phyloP scores from a whole-genome alignment of 1,140 invertebrate genomes.

The Megalonaias nervosa region DNA sequence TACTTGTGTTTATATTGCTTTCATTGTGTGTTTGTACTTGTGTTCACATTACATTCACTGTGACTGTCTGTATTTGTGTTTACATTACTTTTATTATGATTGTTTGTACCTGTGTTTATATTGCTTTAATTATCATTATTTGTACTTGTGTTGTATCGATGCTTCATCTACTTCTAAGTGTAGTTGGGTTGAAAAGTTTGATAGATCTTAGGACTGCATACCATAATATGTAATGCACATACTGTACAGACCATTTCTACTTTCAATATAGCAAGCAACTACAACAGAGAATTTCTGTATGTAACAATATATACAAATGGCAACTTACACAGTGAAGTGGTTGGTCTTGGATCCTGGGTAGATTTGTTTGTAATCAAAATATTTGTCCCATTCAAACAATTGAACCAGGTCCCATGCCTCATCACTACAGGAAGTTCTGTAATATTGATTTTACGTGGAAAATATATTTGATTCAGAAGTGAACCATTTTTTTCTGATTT shows the following conservation, averaged over 20 bases:
- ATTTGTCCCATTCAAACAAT: slow-evolving; percentile 81
- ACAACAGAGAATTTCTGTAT: not conserved
- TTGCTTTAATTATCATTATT: too few relatives aligned
- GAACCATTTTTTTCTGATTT: not conserved
- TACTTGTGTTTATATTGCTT: too few relatives aligned
- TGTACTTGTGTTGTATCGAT: too few relatives aligned
- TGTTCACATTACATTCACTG: too few relatives aligned
- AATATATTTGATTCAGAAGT: not conserved
- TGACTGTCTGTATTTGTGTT: too few relatives aligned
- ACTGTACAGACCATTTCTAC: too few relatives aligned
- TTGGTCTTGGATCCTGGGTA: slow-evolving; percentile 81
- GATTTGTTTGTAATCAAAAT: slow-evolving; percentile 82
- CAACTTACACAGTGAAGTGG: slow-evolving; percentile 80
- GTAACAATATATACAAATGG: slow-evolving; percentile 1
- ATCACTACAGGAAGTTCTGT: slow-evolving; percentile 77
- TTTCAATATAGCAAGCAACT: not conserved
- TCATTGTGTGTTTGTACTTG: too few relatives aligned
- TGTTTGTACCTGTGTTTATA: too few relatives aligned
- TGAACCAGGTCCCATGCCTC: slow-evolving; percentile 80
- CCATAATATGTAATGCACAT: not conserved
- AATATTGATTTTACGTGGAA: slow-evolving; percentile 14
- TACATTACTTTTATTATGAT: too few relatives aligned
- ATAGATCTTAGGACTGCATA: too few relatives aligned
- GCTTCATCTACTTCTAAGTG: too few relatives aligned
- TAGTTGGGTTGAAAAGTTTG: too few relatives aligned